These are phyloP conservation scores for Acanthornis magna DNA, from an alignment of 2,797 vertebrate genomes.

Conservation along the genomic window DNA sequence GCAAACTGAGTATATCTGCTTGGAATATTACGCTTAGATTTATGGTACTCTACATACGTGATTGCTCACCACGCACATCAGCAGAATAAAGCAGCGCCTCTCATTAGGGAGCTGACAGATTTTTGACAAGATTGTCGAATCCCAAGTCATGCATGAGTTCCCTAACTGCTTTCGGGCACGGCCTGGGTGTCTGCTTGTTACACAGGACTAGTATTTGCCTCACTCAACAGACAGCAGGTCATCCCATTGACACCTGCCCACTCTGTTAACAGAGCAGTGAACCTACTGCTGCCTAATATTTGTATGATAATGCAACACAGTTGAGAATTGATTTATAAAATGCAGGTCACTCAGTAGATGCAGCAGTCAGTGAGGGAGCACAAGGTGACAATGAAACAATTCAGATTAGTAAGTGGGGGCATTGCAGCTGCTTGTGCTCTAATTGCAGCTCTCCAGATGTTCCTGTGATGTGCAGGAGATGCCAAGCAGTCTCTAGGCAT, in stretches of 20 bases:
- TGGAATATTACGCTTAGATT: not conserved
- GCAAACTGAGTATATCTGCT: not conserved
- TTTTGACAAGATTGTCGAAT: not conserved
- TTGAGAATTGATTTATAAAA: not conserved
- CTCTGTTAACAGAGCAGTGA: not conserved
- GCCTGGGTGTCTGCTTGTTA: not conserved
- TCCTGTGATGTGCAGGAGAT: not conserved
- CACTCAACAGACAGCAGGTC: not conserved
- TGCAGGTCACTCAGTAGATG: not conserved
- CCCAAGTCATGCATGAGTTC: not conserved
- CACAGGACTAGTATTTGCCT: not conserved
- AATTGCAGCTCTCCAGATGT: conserved; percentile 33
- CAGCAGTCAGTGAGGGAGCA: not conserved
- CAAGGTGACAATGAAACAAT: not conserved
- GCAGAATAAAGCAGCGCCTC: not conserved
- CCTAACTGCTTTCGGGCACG: not conserved
- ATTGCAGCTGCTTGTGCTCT: conserved; percentile 3
- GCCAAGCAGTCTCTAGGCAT: not conserved
- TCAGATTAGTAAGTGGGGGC: not conserved
- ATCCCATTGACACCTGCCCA: not conserved
- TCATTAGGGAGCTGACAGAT: not conserved
- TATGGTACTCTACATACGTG: not conserved
- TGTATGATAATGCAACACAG: not conserved
- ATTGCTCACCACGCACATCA: not conserved
- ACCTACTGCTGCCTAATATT: not conserved